Evolutionary conservation across 2,113 vertebrate species (phyloP), one percentile per base, ranked within the genome.

Genomic region (Hippotragus niger): DNA sequence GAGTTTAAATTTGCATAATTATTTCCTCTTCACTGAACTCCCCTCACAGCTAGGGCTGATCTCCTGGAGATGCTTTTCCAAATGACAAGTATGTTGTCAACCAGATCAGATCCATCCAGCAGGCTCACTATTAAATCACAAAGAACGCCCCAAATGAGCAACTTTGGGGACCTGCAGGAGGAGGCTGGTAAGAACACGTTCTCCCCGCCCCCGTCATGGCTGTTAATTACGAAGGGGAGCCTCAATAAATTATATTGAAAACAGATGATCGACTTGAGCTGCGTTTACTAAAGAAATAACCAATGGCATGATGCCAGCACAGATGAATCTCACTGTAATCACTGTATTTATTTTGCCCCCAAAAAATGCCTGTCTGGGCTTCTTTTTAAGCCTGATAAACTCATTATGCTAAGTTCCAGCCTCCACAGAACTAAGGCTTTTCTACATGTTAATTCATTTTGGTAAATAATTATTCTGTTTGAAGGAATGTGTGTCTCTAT

Each of bases 381-480:
- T 89, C 89, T 94, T 91, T 74, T 85, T 85, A 97, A 96, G 86
- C 83, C 90, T 90, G 81, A 96, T 95, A 96, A 93, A 97, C 78
- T 95, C 92, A 95, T 97, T 98, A 97, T 95, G 95, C 84, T 95
- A 95, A 64, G 85, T 97, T 97, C 93, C 94, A 97, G 89, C 87
- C 88, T 90, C 90, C 74, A 50, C 17, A 94, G 91, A 92, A 94
- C 52, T 33, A 31, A 98, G 84, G 55, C 36, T 90, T 97, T 97
- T 93, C 95, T 97, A 94, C 88, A 95, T 64, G 57, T 83, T 97
- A 96, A 98, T 97, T 97, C 83, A 93, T 97, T 98, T 97, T 88
- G 95, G 97, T 95, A 96, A 98, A 98, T 97, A 97, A 98, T 96
- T 97, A 98, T 90, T 94, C 87, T 94, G 40, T 98, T 96, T 97